A percentile compares a stretch with the other conserved stretches of the same genome.
These are phyloP conservation scores for Enteromius thamalakanensis DNA, from an alignment of 2,797 vertebrate genomes.

Conservation along the genomic window DNA sequence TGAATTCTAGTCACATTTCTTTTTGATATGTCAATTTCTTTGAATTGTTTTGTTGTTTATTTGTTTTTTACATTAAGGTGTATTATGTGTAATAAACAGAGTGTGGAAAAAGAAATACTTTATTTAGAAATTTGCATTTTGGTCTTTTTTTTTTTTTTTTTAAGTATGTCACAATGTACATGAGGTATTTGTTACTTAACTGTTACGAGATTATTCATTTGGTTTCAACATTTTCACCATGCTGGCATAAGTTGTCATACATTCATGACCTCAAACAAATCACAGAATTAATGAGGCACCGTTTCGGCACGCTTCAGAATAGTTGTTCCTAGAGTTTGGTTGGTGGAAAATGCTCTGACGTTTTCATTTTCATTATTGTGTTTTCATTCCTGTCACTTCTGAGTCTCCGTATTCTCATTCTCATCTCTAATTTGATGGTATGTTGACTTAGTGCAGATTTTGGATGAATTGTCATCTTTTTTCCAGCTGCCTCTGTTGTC, in stretches of 20 bases:
- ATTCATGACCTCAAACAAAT: neutral
- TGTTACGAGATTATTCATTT: neutral
- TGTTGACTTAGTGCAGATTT: slow-evolving; percentile 32
- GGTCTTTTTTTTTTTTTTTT: neutral
- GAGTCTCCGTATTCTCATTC: neutral
- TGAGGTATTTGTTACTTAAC: neutral
- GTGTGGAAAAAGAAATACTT: slow-evolving; percentile 41
- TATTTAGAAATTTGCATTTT: slow-evolving; percentile 6
- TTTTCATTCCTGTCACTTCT: slow-evolving; percentile 44
- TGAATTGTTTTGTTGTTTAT: neutral
- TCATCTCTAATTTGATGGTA: slow-evolving; percentile 30
- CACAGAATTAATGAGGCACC: neutral
- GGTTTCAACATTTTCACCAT: neutral
- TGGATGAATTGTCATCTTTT: slow-evolving; percentile 40
- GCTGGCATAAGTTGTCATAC: neutral
- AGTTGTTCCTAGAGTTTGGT: neutral
- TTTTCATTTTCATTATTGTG: slow-evolving; percentile 24
- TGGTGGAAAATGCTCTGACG: neutral
- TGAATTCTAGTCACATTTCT: neutral
- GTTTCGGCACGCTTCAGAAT: too few relatives aligned
- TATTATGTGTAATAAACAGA: slow-evolving; percentile 50
- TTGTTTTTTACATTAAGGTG: slow-evolving; percentile 18
- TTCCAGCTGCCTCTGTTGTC: slow-evolving; percentile 54
- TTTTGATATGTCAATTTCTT: slow-evolving; percentile 10
- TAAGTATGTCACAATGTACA: neutral